Evolutionary conservation across 2,113 vertebrate species (phyloP), one percentile per base, ranked within the genome.

Genomic region (Oryzias woworae): DNA sequence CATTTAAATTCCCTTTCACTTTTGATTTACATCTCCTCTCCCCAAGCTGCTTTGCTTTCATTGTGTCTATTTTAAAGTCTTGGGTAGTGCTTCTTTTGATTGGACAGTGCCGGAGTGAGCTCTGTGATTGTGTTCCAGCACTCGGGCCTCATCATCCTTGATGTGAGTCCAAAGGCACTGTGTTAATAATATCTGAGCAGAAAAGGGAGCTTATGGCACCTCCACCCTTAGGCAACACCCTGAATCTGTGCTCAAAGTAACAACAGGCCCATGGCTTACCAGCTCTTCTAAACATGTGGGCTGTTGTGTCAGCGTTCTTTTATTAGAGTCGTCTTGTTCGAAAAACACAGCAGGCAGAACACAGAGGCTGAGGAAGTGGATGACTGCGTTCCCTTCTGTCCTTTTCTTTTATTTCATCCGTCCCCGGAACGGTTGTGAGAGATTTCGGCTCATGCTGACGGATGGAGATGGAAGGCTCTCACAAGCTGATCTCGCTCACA

Each of bases 281-380:
- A 47, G 81, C 58, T 28, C 24, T 61, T 80, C 72, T 80, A 56
- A 82, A 84, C 81, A 73, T 46, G 13, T 49, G 72, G 57, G 63
- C 60, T 83, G 80, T 82, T 76, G 82, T 86, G 83, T 90, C 90
- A 89, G 89, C 86, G 61, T 44, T 80, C 79, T 81, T 89, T 85
- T 85, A 84, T 82, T 78, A 63, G 66, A 84, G 69, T 80, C 81
- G 78, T 84, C 80, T 73, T 77, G 73, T 73, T 80, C 73, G 80
- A 77, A 62, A 84, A 74, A 69, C 72, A 73, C 78, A 81, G 77
- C 71, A 53, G 64, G 10, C 12, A 47, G 56, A 55, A 65, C 62
- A 78, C 28, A 24, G 58, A 71, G 67, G 42, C 50, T 45, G 8
- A 58, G 51, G 58, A 81, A 60, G 49, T 14, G 62, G 45, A 14